Percentiles rank a stretch among this genome's conserved stretches.
Evolutionary conservation across 2,113 vertebrate species (phyloP).

Genomic region (Aythya baeri): DNA sequence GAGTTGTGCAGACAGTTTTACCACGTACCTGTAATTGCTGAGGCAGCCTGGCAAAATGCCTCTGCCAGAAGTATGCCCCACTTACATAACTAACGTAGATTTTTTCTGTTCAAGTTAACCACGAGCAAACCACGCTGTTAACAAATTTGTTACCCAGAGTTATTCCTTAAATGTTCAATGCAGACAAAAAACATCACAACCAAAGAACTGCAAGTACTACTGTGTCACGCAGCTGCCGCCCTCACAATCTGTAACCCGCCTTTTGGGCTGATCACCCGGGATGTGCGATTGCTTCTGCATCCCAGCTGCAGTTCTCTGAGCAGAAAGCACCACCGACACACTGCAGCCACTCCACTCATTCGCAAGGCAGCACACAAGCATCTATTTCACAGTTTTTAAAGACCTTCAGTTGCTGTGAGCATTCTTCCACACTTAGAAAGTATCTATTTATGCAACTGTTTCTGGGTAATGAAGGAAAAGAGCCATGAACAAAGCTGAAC

Average conservation of each 20-base stretch:
- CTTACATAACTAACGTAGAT: not conserved
- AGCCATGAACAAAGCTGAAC: not conserved
- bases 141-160: not conserved
- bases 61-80: not conserved
- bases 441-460: not conserved
- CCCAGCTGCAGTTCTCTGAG: not conserved
- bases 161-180: not conserved
- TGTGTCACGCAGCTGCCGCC: not conserved
- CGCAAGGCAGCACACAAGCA: not conserved
- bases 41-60: not conserved
- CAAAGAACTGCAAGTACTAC: not conserved
- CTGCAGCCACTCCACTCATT: not conserved
- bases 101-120: not conserved
- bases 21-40: not conserved
- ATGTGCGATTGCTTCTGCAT: not conserved
- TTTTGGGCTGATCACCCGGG: not conserved
- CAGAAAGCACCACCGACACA: fast-evolving
- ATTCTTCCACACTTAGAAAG: not conserved
- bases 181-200: not conserved
- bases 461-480: not conserved
- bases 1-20: not conserved
- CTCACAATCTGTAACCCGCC: not conserved
- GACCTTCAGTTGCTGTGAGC: not conserved
- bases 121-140: not conserved
- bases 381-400: not conserved